Conservation (phyloP, 2,797 vertebrate species). For the Protosalanx chinensis region DNA sequence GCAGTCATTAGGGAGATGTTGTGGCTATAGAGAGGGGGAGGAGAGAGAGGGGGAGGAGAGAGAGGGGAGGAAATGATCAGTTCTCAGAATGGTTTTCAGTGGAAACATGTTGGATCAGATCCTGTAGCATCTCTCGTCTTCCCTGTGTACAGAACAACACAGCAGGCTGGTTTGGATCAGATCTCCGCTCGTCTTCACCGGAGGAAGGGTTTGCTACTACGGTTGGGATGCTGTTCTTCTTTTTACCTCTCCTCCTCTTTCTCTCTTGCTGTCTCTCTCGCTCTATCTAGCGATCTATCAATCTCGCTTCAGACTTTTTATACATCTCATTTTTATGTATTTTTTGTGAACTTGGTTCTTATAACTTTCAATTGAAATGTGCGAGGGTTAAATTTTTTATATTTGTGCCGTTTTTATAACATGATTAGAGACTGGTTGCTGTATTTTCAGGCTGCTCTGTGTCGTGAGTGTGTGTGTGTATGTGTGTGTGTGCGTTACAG, state of each 20-base stretch:
- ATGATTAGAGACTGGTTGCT: background rate
- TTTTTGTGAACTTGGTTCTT: no score
- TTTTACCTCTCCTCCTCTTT: background rate
- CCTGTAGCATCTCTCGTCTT: background rate
- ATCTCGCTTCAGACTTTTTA: no score
- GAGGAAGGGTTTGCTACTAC: background rate
- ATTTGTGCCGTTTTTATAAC: no score
- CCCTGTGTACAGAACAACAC: background rate
- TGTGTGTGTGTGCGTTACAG: background rate
- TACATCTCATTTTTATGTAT: no score
- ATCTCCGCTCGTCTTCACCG: background rate
- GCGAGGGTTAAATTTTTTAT: no score
- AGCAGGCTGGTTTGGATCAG: background rate
- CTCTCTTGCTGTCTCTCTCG: background rate
- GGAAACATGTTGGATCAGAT: background rate
- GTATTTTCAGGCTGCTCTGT: background rate
- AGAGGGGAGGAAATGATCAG: background rate
- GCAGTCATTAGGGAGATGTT: background rate
- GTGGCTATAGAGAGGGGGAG: background rate
- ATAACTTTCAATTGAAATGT: no score
- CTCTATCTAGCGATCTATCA: background rate
- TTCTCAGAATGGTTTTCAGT: background rate
- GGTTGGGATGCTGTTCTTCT: background rate
- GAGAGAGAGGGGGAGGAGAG: background rate
- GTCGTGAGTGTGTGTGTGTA: background rate